Evolutionary conservation across 1,140 invertebrate species (phyloP).

Genomic region (Drosophila orosa): DNA sequence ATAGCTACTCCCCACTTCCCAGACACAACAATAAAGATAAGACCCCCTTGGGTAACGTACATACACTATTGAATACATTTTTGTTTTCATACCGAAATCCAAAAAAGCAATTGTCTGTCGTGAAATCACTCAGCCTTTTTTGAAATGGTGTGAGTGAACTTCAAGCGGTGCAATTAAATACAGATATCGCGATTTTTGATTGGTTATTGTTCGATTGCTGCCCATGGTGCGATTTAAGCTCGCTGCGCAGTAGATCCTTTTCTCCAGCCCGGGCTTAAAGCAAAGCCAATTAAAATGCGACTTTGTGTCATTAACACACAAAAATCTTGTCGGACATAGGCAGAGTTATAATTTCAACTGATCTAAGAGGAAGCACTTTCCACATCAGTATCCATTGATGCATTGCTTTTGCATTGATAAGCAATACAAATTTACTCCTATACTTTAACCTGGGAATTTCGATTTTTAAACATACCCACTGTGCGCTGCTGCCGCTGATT

Average conservation of each 20-base stretch:
- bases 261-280: not conserved
- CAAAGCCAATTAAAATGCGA: not conserved
- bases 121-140: constrained; percentile 24
- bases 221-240: constrained; percentile 60
- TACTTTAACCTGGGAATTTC: not conserved
- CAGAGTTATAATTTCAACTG: not conserved
- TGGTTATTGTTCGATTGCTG: constrained; percentile 58
- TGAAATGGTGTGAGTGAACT: constrained; percentile 37
- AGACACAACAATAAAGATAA: constrained; percentile 31
- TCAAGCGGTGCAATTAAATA: constrained; percentile 57
- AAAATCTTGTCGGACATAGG: not conserved
- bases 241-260: not conserved
- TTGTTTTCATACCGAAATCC: constrained; percentile 30
- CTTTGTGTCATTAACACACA: not conserved
- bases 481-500: constrained; percentile 34
- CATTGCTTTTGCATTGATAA: not conserved
- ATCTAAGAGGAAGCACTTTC: not conserved
- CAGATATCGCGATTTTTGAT: constrained; percentile 70
- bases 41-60: constrained; percentile 12
- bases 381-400: not conserved
- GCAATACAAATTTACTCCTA: not conserved
- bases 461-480: constrained; percentile 1
- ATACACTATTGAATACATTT: constrained; percentile 2
- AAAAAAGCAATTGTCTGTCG: constrained; percentile 45
- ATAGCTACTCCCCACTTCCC: constrained; percentile 12